Conservation (phyloP, 2,888 invertebrate genomes). For the Trichacis sp. region DNA sequence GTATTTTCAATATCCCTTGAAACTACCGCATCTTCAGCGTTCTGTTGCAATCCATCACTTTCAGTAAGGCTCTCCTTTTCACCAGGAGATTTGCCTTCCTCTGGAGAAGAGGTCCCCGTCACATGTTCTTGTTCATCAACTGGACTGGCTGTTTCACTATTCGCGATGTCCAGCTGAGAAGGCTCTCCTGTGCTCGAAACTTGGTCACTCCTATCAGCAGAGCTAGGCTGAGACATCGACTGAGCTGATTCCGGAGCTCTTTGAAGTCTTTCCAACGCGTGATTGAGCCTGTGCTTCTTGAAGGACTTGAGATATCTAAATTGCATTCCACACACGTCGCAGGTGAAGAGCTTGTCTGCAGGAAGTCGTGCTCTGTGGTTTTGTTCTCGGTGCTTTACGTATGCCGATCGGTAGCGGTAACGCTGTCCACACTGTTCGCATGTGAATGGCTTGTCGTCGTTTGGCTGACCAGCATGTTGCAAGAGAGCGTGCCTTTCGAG, state of each 20-base stretch:
- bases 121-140: slow-evolving; percentile 65
- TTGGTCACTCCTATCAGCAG: slow-evolving; percentile 73
- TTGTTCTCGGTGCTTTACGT: slow-evolving; percentile 87
- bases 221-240: slow-evolving; percentile 9
- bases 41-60: not conserved
- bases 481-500: slow-evolving; percentile 87
- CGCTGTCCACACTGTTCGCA: slow-evolving; percentile 93
- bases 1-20: slow-evolving; percentile 52
- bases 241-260: slow-evolving; percentile 67
- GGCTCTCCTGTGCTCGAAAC: slow-evolving; percentile 82
- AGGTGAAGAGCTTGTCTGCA: slow-evolving; percentile 90
- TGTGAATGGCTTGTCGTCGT: slow-evolving; percentile 89
- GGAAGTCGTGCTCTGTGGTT: slow-evolving; percentile 89
- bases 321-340: slow-evolving; percentile 93
- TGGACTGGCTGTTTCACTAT: slow-evolving; percentile 72
- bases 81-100: slow-evolving; percentile 23
- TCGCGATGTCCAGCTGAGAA: slow-evolving; percentile 72
- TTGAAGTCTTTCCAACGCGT: slow-evolving; percentile 85
- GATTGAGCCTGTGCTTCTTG: slow-evolving; percentile 89
- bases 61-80: slow-evolving; percentile 58
- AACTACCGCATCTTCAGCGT: slow-evolving; percentile 40
- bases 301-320: slow-evolving; percentile 91
- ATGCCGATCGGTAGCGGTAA: slow-evolving; percentile 88
- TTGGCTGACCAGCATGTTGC: slow-evolving; percentile 79
- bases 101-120: slow-evolving; percentile 23